Conservation (phyloP, 2,113 vertebrate genomes). For the Cyanocitta stelleri region DNA sequence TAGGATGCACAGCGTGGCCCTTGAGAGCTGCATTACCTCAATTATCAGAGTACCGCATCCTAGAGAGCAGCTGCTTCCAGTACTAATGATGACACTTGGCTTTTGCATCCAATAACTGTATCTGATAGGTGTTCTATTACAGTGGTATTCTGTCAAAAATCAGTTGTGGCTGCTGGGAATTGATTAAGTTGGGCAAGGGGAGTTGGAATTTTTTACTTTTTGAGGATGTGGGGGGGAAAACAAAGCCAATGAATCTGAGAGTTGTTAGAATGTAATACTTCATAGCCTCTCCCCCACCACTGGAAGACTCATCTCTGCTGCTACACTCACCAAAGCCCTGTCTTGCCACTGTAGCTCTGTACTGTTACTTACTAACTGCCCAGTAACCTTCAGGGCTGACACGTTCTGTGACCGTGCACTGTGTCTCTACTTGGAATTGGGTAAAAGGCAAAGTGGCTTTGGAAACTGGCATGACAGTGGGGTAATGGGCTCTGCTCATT, state of each 20-base stretch:
- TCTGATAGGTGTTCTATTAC: neutral
- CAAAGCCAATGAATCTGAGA: neutral
- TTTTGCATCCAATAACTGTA: neutral
- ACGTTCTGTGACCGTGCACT: neutral
- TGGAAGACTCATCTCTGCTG: neutral
- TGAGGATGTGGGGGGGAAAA: accelerated
- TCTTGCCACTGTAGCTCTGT: neutral
- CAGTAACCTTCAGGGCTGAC: neutral
- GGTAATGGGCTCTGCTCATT: neutral
- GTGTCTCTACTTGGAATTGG: neutral
- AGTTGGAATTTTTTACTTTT: neutral
- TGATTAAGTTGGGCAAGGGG: neutral
- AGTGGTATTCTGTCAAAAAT: neutral
- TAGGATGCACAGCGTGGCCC: neutral
- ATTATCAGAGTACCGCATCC: neutral
- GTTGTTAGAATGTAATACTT: neutral
- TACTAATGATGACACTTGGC: neutral
- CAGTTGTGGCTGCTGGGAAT: neutral
- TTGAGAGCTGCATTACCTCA: neutral
- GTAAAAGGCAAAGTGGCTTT: neutral
- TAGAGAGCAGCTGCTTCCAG: neutral
- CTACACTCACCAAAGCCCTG: neutral
- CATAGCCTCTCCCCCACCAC: accelerated
- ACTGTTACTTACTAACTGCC: neutral
- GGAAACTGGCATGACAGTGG: neutral